These are phyloP conservation scores for Malurus alboscapulatus DNA, from an alignment of 2,113 vertebrate genomes.

Conservation along the genomic window DNA sequence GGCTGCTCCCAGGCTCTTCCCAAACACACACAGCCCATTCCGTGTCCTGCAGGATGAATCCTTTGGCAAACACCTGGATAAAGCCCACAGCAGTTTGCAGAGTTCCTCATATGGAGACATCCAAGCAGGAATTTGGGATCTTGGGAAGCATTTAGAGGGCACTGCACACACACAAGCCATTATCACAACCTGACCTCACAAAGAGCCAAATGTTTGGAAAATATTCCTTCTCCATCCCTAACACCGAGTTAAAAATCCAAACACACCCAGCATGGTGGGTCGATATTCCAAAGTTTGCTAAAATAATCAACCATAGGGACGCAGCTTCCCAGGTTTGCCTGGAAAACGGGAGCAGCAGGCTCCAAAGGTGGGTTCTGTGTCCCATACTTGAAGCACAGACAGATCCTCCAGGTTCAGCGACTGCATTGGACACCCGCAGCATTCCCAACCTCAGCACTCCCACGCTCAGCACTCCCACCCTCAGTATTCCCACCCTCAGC, in stretches of 20 bases:
- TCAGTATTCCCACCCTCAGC: too few relatives aligned
- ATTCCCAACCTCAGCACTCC: not conserved
- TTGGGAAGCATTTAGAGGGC: not conserved
- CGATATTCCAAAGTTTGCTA: not conserved
- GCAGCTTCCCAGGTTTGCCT: not conserved
- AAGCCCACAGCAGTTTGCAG: not conserved
- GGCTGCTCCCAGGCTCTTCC: not conserved
- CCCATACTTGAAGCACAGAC: not conserved
- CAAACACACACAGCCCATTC: fast-evolving
- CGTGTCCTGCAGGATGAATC: not conserved
- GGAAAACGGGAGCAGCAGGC: not conserved
- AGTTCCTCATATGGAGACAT: fast-evolving
- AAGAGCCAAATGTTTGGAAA: not conserved
- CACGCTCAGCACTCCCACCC: too few relatives aligned
- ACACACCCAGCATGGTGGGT: fast-evolving
- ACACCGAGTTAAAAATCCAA: not conserved
- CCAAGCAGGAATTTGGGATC: not conserved
- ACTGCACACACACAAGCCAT: fast-evolving
- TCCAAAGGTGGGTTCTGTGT: not conserved
- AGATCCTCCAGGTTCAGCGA: not conserved
- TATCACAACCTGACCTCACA: not conserved
- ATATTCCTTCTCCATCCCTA: not conserved
- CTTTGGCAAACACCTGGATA: not conserved
- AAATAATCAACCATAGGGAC: fast-evolving
- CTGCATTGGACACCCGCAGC: not conserved